Conservation (phyloP, 2,797 vertebrate species). For the Falco columbarius region DNA sequence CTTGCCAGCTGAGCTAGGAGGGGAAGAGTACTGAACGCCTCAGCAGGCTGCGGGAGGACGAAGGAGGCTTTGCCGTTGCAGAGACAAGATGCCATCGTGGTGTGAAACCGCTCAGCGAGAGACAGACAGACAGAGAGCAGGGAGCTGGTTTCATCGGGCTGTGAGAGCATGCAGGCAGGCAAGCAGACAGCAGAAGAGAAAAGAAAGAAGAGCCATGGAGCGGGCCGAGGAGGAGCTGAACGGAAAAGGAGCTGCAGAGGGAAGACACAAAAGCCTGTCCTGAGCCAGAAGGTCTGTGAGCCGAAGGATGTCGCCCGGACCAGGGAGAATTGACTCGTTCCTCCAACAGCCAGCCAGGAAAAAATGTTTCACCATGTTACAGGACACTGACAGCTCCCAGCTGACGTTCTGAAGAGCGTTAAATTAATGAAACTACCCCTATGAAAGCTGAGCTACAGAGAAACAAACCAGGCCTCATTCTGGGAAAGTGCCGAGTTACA, state of each 20-base stretch:
- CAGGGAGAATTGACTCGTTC: conserved; percentile 72
- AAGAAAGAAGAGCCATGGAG: conserved; percentile 53
- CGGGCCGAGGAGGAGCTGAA: conserved; percentile 49
- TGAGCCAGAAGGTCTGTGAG: conserved; percentile 72
- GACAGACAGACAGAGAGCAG: conserved; percentile 22
- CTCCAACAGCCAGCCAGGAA: conserved; percentile 77
- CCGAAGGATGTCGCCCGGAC: conserved; percentile 67
- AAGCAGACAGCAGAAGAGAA: conserved; percentile 41
- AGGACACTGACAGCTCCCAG: conserved; percentile 60
- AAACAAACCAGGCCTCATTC: conserved; percentile 9
- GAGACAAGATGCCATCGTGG: conserved; percentile 32
- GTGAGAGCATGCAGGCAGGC: conserved; percentile 48
- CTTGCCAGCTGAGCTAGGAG: neutral
- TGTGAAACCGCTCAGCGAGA: conserved; percentile 35
- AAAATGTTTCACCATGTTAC: conserved; percentile 62
- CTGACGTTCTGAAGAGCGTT: conserved; percentile 43
- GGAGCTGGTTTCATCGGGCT: neutral
- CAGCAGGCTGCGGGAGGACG: neutral
- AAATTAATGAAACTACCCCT: conserved; percentile 17
- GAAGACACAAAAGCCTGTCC: conserved; percentile 70
- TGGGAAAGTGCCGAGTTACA: conserved; percentile 2
- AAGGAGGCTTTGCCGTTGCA: conserved; percentile 14
- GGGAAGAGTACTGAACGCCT: neutral
- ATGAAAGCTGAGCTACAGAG: conserved; percentile 33
- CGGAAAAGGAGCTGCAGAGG: conserved; percentile 54